Evolutionary conservation across 1,140 invertebrate species (phyloP), one percentile per base, ranked within the genome.

Genomic region (Bombus difficillimus): DNA sequence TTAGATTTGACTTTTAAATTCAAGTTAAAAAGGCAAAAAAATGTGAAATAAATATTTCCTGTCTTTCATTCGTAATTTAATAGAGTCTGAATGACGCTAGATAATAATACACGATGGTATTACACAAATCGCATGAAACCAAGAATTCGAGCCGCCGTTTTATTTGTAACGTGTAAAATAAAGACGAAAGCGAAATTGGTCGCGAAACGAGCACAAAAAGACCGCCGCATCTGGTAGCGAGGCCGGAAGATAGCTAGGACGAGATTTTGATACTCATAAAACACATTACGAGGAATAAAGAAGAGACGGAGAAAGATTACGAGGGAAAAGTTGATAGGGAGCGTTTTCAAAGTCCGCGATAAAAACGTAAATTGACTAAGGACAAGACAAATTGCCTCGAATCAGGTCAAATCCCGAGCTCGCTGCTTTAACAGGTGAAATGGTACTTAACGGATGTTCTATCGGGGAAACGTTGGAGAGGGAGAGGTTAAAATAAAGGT

Each of bases 361-460:
- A 80, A 80, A 79, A 80, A 80, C 78, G 78, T 80, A 80, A 80
- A 80, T 80, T 71, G 78, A 80, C 78, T 80, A 64, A 78, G 75
- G 57, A 80, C 78, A 69, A 80, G 78, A 80, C 78, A 69, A 80
- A 80, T 80, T 80, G 64, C 78, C 78, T 80, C 43, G 78, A 80
- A 80, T 80, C 66, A 34, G 78, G 78, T 80, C 78, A 47, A 80
- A 69, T 80, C 78, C 43, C 66, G 32, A 15, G 41, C 78, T 80
- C 78, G 41, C 43, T 15, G 78, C 64, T 80, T 80, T 69, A 80
- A 69, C 78, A 80, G 64, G 78, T 80, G 59, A 80, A 80, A 80
- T 37, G 66, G 66, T 80, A 80, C 78, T 80, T 80, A 80, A 80
- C 78, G 62, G 64, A 66, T 80, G 64, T 80, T 80, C 78, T n/a